Evolutionary conservation across 2,888 invertebrate genomes (phyloP), one percentile per base, ranked within the genome.

Genomic region (Epiblema foenella): DNA sequence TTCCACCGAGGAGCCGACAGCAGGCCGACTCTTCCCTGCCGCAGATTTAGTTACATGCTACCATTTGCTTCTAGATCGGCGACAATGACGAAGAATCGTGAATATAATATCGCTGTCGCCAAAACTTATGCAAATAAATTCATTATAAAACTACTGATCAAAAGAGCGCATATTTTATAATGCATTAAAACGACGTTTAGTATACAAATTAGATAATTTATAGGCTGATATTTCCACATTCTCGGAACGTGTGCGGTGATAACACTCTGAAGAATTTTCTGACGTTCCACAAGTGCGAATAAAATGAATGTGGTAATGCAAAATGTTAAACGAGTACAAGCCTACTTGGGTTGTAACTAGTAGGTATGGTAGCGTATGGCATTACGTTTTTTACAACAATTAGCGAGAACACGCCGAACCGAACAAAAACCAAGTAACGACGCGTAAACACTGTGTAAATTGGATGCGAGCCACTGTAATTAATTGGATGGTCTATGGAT

Each of bases 1-100:
- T 89, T 89, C 89, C 88, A 90, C 85, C 82, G 81, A 90, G 88
- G 86, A 88, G 85, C 88, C 51, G 62, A 18, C 49, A 79, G 29
- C 62, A 33, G 60, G 54, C 79, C 81, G 54, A 37, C 46, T 75
- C 51, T 64, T 39, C 24, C 64, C 64, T 64, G 37, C 67, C 54
- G 52, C 58, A 58, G 63, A 63, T 64, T 59, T n/a, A n/a, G n/a
- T n/a, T 59, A 67, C 54, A 42, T 56, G 63, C 66, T 52, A 64
- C 69, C 64, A 65, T 65, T 58, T 59, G 70, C 54, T 65, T 66
- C 59, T 54, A 66, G 66, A 70, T 70, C 65, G 37, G 33, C 54
- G 37, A 65, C 65, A 66, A 70, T 66, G 59, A 60, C 52, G 46
- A 59, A 24, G 29, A 24, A 46, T 57, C 29, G 17, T 58, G 18